Base-by-base conservation (phyloP, 2,888 invertebrate species). In the Theretra japonica region DNA sequence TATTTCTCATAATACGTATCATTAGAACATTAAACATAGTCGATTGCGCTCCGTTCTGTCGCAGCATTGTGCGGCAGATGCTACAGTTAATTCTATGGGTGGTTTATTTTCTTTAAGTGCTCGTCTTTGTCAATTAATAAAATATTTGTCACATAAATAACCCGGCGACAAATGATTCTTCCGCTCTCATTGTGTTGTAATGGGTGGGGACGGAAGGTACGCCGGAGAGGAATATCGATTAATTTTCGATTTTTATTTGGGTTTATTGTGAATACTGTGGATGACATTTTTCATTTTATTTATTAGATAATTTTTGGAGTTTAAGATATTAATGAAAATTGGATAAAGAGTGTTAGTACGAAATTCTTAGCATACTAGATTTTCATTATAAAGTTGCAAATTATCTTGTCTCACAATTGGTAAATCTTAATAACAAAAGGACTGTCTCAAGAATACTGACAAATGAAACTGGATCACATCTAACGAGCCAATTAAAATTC, bases 121-220 rank as follows among this genome's bases (percentile, higher is more conserved):
- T 77, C 77, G 73, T 71, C 76, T 74, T 73, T 89, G 88, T 89
- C 92, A 89, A 93, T 93, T 92, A 92, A 90, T 91, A 89, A 84
- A 87, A 87, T 90, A 92, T 93, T 92, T 92, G 92, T 92, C 92
- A 90, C 90, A 90, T 92, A 89, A 91, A 91, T 92, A 87, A 88
- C 84, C 78, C 77, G 78, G 78, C 81, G 84, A 85, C 84, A 86
- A 86, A 86, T 83, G 81, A 86, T 87, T 84, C 89, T 90, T 90
- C 90, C 89, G 86, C 70, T 69, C 30, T 70, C 50, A 70, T 74
- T 75, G 75, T 73, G 74, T 82, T 82, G 62, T 59, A 59, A 59
- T 57, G 60, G 30, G 7, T 30, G 33, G 33, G 70, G 62, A 62
- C 53, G 62, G 33, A 33, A 30, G 19, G 25, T 8, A 41, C 15